Base-by-base conservation (phyloP, 2,113 vertebrate species). In the Trematomus loennbergii region DNA sequence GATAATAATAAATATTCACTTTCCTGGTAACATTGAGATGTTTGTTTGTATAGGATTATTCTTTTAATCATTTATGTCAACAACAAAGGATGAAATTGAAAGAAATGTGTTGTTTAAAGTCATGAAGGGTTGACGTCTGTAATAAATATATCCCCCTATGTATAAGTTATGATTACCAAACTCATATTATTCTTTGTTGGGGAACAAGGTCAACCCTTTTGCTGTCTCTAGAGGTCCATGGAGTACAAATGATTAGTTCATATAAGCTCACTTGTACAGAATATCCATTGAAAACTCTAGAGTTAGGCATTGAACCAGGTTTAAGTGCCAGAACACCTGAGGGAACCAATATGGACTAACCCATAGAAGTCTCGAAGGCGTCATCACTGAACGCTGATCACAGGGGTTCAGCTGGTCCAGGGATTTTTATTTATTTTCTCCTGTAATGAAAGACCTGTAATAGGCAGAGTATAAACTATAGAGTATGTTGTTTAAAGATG, bases 381-480 rank as follows among this genome's bases (percentile, higher is more conserved):
- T 43, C 76, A 36, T 81, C 82, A 69, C 61, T 71, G 50, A 87
- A 72, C 83, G 81, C 79, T 88, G 82, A 82, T 86, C 82, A 60
- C 72, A 66, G 64, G 25, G 74, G 60, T 62, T 74, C 79, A 79
- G 72, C 81, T 81, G 79, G 63, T 84, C 61, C 82, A 65, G 40
- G 17, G 70, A 29, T 83, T 71, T 76, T 80, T 88, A 71, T 83
- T 79, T 73, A 63, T 81, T 80, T 83, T 88, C 69, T 76, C 78
- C 54, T 80, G 59, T 13, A 62, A 43, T 54, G 73, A 83, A 79
- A 81, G 20, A 84, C 81, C 85, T 89, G 83, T 4, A 87, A 81
- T 72, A 63, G 75, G 72, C 86, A 87, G 60, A 90, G 69, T 85
- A 83, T 87, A 69, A 79, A 65, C 79, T 88, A 78, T 55, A 48